Conservation (phyloP, 1,140 invertebrate genomes). For the Drosophila varians region DNA sequence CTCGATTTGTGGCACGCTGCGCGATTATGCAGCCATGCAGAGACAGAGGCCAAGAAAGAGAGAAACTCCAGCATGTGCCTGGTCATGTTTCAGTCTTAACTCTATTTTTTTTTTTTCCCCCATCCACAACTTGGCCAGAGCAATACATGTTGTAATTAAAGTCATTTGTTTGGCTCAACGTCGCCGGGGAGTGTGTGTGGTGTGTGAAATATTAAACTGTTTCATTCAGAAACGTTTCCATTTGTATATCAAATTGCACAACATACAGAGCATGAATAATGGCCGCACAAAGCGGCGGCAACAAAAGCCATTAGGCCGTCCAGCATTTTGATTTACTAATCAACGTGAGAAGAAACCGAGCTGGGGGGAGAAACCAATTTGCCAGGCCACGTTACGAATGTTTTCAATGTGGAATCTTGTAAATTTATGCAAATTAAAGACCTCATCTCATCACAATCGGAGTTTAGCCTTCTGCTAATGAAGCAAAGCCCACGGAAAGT, state of each 20-base stretch:
- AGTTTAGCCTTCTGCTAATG: conserved; percentile 41
- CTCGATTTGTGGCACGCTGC: conserved; percentile 55
- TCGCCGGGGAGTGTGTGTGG: conserved; percentile 24
- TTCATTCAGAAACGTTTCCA: conserved; percentile 41
- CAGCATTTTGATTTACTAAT: conserved; percentile 38
- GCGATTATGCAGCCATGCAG: conserved; percentile 70
- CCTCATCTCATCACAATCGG: conserved; percentile 38
- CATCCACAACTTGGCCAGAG: conserved; percentile 5
- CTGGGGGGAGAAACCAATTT: conserved; percentile 30
- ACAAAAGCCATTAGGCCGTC: conserved; percentile 23
- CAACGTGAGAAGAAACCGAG: conserved; percentile 59
- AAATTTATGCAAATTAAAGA: conserved; percentile 65
- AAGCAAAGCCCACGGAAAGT: conserved; percentile 47
- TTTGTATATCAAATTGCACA: conserved; percentile 56
- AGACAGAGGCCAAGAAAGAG: conserved; percentile 14
- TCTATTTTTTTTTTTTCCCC: conserved; percentile 8
- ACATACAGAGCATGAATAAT: conserved; percentile 68
- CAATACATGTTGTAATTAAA: conserved; percentile 58
- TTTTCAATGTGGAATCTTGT: too few species aligned
- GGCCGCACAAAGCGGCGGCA: conserved; percentile 19
- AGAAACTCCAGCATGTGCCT: conserved; percentile 53
- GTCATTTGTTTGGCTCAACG: conserved; percentile 55
- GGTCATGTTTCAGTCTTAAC: conserved; percentile 58
- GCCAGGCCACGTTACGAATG: too few species aligned
- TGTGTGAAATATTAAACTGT: conserved; percentile 38